Evolutionary conservation across 2,113 vertebrate species (phyloP), one percentile per base, ranked within the genome.

Genomic region (Tragelaphus scriptus): DNA sequence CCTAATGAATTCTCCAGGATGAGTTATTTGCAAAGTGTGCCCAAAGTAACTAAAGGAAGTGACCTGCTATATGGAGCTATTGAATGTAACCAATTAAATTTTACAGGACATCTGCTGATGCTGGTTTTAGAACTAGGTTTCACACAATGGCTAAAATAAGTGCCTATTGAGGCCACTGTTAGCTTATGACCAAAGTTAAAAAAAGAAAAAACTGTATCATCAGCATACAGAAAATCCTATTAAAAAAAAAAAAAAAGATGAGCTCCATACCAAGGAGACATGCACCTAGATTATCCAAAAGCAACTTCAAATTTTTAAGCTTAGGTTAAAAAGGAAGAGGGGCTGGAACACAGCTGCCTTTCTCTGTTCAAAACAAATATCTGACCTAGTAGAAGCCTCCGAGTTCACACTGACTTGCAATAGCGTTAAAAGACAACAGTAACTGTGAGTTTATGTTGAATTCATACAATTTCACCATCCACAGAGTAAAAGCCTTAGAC

Each of bases 41-140:
- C 71, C 95, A 82, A 25, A 95, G 59, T 68, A 91, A 95, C 90
- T 36, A 94, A 10, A 86, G 84, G 51, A 93, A 94, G 36, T 79
- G 84, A 68, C 61, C 75, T 79, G 79, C 51, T 51, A 12, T 87
- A 28, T 40, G 59, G 30, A 44, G 21, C 65, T 65, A 85, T 12
- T 81, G 75, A 5, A 53, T 51, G 49, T 32, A 75, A 55, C 90
- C 88, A 97, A 90, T 95, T 90, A 94, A 55, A 94, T 88, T 90
- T 68, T 88, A 79, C 79, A 96, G 58, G 84, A 44, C 68, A 86
- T 86, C 88, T 90, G 96, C 91, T 61, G 92, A 89, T 86, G 91
- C 86, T 88, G 85, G 55, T 86, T 96, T 93, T 85, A 96, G 58
- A 92, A 90, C 6, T 15, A 75, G 61, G 65, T 56, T 90, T 97